Base-by-base conservation (phyloP, 2,113 vertebrate genomes). In the Corydoras maculifer region DNA sequence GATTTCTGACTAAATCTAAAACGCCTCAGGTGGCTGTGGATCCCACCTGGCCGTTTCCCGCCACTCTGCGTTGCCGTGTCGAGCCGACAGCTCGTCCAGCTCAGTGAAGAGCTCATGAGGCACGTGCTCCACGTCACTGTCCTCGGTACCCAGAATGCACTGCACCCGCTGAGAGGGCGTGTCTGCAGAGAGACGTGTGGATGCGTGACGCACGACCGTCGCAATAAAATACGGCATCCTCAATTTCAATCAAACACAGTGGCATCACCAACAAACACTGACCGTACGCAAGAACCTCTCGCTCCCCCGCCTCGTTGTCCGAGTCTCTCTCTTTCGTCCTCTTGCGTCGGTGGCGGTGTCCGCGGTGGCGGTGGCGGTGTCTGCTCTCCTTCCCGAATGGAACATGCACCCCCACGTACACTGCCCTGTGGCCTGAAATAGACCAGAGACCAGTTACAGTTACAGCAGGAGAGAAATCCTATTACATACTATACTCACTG, bases 81-180 rank as follows among this genome's bases (percentile, higher is more conserved):
- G 65, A 55, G 68, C 61, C 85, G 87, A 85, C 92, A 95, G 78
- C 84, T 99, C 96, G 76, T 98, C 96, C 91, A 99, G 92, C 86
- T 99, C 94, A 5, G 94, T 98, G 84, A 99, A 99, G 69, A 99
- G 93, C 78, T 98, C 93, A 12, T 98, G 96, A 8, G 96, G 94
- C 72, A 97, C 91, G 79, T 98, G 96, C 35, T 98, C 92, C 71
- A 93, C 94, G 13, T 99, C 94, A 3, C 93, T 93, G 66, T 98
- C 94, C 81, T 97, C 96, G 0, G 91, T 98, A 61, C 95, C 96
- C 1, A 98, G 88, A 80, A 99, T 96, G 83, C 97, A 98, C 62
- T 97, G 96, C 3, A 99, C 96, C 66, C 96, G 87, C 80, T 98
- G 96, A 2, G 96, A 97, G 0, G 96, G 96, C 0, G 96, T 98